Conservation (phyloP, 2,113 vertebrate genomes). For the Eidolon helvum region DNA sequence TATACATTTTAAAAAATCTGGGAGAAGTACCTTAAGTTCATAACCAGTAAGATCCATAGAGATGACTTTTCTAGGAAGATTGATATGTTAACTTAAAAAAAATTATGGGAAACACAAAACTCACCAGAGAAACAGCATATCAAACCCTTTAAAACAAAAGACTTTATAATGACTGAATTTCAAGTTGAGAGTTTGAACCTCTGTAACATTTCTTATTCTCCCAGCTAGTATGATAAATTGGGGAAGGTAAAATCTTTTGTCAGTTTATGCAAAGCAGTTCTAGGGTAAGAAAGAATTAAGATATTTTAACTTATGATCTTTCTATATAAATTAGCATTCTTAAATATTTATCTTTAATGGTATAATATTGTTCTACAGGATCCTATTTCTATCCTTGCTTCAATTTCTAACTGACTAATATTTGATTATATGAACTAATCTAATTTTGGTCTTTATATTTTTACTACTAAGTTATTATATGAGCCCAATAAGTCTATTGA, state of each 20-base stretch:
- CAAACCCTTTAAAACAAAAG: background rate
- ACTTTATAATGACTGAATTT: background rate
- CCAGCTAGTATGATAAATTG: background rate
- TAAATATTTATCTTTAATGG: slow-evolving; percentile 51
- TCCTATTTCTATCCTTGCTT: background rate
- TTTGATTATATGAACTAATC: slow-evolving; percentile 67
- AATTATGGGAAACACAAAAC: background rate
- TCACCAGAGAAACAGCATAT: background rate
- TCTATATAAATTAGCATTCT: background rate
- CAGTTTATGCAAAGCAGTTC: background rate
- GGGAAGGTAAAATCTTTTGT: background rate
- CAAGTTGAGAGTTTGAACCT: background rate
- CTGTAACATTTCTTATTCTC: background rate
- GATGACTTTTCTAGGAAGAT: background rate
- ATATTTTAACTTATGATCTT: slow-evolving; percentile 60
- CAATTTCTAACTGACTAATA: slow-evolving; percentile 68
- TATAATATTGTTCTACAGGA: background rate
- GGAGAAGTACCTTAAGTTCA: background rate
- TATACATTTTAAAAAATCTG: background rate
- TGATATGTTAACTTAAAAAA: background rate
- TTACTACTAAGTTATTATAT: slow-evolving; percentile 74
- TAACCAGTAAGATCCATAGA: background rate
- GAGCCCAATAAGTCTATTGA: slow-evolving; percentile 53
- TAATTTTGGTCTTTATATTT: slow-evolving; percentile 70
- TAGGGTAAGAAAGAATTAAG: slow-evolving; percentile 15